Conservation (phyloP, 2,888 invertebrate genomes). For the Celastrina argiolus region DNA sequence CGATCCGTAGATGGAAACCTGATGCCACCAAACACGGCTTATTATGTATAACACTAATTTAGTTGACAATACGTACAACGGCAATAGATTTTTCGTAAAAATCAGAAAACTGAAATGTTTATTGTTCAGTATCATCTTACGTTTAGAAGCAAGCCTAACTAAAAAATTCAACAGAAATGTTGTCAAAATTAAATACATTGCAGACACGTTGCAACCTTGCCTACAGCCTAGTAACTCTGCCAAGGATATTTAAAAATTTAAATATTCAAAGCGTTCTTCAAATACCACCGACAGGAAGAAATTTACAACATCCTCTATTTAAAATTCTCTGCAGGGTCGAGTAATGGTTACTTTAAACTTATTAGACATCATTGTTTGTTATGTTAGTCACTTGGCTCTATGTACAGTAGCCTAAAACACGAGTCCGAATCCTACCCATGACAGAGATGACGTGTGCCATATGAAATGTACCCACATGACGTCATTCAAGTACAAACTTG, state of each 20-base stretch:
- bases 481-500: slow-evolving; percentile 51
- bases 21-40: neutral
- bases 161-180: neutral
- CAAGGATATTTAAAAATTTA: slow-evolving; percentile 13
- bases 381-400: slow-evolving; percentile 5
- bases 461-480: slow-evolving; percentile 42
- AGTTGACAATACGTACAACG: neutral
- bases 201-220: neutral
- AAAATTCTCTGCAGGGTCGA: slow-evolving; percentile 16
- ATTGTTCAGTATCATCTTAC: neutral
- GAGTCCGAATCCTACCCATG: neutral
- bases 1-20: slow-evolving; percentile 11
- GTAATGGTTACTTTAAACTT: neutral
- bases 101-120: neutral
- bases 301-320: slow-evolving; percentile 18
- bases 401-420: neutral
- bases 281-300: slow-evolving; percentile 16
- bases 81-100: neutral
- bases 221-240: neutral
- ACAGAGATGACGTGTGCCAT: slow-evolving; percentile 21
- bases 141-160: neutral
- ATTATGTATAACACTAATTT: neutral
- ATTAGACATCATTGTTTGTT: neutral
- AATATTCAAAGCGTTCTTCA: slow-evolving; percentile 9
- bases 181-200: neutral